A percentile compares a stretch with the other conserved stretches of the same genome.
phyloP scores from a whole-genome alignment of 2,797 vertebrate genomes.

The Cichlasoma orientale region DNA sequence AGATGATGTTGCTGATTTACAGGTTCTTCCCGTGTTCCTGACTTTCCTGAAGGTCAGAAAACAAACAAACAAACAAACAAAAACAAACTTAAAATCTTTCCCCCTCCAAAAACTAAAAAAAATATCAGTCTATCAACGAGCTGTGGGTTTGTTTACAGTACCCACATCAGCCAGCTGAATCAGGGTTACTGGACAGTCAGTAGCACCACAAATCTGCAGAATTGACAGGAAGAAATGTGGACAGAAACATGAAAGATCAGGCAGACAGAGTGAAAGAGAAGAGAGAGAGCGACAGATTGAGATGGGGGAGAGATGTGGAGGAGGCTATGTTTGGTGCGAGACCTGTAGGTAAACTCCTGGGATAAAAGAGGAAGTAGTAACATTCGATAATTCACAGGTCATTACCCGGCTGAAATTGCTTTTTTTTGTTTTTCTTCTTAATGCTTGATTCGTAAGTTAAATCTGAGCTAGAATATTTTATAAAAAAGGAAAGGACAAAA shows the following conservation, averaged over 20 bases:
- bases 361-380: conserved; percentile 82
- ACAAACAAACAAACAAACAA: conserved; percentile 17
- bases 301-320: conserved; percentile 68
- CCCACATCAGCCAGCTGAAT: conserved; percentile 86
- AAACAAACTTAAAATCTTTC: not conserved
- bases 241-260: conserved; percentile 18
- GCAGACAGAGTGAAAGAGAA: not conserved
- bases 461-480: conserved; percentile 86
- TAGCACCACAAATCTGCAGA: conserved; percentile 92
- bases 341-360: conserved; percentile 89
- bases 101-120: conserved; percentile 73
- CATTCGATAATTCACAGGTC: conserved; percentile 96
- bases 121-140: conserved; percentile 68
- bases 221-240: conserved; percentile 37
- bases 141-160: conserved; percentile 87
- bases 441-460: conserved; percentile 92
- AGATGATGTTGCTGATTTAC: conserved; percentile 85
- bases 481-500: conserved; percentile 77
- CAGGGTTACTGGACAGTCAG: conserved; percentile 92
- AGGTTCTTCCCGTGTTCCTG: conserved; percentile 74
- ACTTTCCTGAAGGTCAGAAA: conserved; percentile 84
- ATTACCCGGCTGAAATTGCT: conserved; percentile 97
- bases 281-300: conserved; percentile 15
- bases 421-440: conserved; percentile 79
- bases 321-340: conserved; percentile 88